phyloP scores from a whole-genome alignment of 2,888 invertebrate genomes.

The Ornithoptera priamus region DNA sequence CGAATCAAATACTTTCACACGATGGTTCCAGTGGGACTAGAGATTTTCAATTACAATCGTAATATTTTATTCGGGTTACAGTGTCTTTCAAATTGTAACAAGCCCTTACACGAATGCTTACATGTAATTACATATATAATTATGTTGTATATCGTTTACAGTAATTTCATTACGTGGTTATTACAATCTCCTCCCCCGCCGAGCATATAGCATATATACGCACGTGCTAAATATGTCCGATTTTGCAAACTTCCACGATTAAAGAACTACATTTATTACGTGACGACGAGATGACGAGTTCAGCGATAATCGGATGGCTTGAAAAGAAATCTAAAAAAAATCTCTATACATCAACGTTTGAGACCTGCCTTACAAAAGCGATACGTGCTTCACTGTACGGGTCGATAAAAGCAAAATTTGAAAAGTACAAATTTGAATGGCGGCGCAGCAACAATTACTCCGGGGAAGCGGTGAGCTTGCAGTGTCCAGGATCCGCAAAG shows the following conservation, averaged over 20 bases:
- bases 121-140: slow-evolving; percentile 72
- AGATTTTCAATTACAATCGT: slow-evolving; percentile 82
- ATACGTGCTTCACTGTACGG: slow-evolving; percentile 63
- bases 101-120: slow-evolving; percentile 83
- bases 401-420: slow-evolving; percentile 69
- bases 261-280: slow-evolving; percentile 30
- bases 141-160: slow-evolving; percentile 77
- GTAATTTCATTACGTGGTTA: slow-evolving; percentile 80
- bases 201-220: slow-evolving; percentile 55
- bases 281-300: slow-evolving; percentile 35
- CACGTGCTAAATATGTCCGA: slow-evolving; percentile 46
- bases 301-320: slow-evolving; percentile 62
- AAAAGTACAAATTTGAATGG: slow-evolving; percentile 69
- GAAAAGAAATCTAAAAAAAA: slow-evolving; percentile 75
- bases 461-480: slow-evolving; percentile 77
- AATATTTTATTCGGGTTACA: slow-evolving; percentile 82
- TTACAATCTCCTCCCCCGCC: slow-evolving; percentile 62
- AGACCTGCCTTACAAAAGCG: slow-evolving; percentile 70
- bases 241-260: slow-evolving; percentile 35
- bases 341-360: slow-evolving; percentile 77
- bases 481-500: slow-evolving; percentile 77
- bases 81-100: slow-evolving; percentile 80
- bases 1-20: slow-evolving; percentile 64
- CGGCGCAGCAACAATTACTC: slow-evolving; percentile 72
- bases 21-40: slow-evolving; percentile 84